Conservation (phyloP, 2,888 invertebrate species). For the Ephialtes manifestator region DNA sequence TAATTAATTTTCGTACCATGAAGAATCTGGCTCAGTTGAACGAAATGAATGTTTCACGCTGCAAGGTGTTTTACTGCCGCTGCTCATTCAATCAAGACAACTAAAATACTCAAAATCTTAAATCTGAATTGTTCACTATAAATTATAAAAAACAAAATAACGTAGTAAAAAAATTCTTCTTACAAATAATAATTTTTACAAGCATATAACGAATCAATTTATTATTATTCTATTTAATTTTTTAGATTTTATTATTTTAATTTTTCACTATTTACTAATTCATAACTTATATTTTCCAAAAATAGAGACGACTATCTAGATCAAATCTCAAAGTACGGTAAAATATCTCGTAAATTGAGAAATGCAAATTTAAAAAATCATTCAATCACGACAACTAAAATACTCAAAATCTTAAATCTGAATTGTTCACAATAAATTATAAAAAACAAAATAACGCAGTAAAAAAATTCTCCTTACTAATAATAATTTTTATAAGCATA, state of each 20-base stretch:
- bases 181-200: background rate
- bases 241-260: too few relatives aligned
- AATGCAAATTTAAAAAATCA: background rate
- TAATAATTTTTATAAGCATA: background rate
- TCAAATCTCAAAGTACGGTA: background rate
- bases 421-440: background rate
- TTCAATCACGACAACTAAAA: constrained; percentile 13
- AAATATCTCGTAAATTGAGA: background rate
- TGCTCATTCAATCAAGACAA: constrained; percentile 12
- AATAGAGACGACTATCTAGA: background rate
- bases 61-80: constrained; percentile 1
- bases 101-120: background rate
- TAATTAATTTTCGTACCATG: constrained; percentile 47
- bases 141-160: background rate
- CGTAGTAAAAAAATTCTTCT: background rate
- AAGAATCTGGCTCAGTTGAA: constrained; percentile 46
- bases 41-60: constrained; percentile 45
- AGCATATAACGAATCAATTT: background rate
- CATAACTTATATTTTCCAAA: background rate
- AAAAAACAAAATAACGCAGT: background rate
- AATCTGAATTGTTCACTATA: background rate
- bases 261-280: background rate
- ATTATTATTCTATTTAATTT: too few relatives aligned
- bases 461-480: background rate
- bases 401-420: background rate